Percentiles rank a stretch among this genome's conserved stretches.
phyloP scores from a whole-genome alignment of 1,140 invertebrate species.

The Drosophila sp. region DNA sequence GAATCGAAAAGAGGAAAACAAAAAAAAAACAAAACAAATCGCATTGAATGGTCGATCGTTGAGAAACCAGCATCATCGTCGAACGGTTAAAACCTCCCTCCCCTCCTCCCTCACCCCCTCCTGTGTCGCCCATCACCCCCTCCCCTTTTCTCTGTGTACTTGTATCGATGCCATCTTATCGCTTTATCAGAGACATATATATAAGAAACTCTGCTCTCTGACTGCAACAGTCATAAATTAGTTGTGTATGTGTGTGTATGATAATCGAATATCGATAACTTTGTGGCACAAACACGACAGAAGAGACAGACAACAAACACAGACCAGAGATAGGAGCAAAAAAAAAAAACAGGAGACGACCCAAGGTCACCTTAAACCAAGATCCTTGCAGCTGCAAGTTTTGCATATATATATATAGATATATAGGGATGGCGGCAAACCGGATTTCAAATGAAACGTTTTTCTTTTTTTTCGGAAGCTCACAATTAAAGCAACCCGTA shows the following conservation, averaged over 20 bases:
- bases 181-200: constrained; percentile 51
- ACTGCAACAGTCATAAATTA: constrained; percentile 56
- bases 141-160: not conserved
- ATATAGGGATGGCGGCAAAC: constrained; percentile 9
- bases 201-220: constrained; percentile 8
- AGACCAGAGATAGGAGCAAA: not conserved
- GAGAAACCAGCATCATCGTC: constrained; percentile 2
- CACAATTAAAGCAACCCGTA: constrained; percentile 10
- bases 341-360: constrained; percentile 7
- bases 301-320: constrained; percentile 5
- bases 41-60: not conserved
- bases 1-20: constrained; percentile 9
- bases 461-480: not conserved
- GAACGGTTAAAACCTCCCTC: not conserved
- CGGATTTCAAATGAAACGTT: constrained; percentile 17
- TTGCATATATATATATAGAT: constrained; percentile 10
- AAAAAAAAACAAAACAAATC: constrained; percentile 17
- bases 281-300: constrained; percentile 20
- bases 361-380: constrained; percentile 13
- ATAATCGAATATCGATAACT: constrained; percentile 60
- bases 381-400: constrained; percentile 22
- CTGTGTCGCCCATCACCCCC: not conserved
- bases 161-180: constrained; percentile 41
- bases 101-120: not conserved
- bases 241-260: constrained; percentile 34